These are phyloP conservation scores for Plutomurus gul DNA, from an alignment of 1,140 invertebrate genomes.

Conservation along the genomic window DNA sequence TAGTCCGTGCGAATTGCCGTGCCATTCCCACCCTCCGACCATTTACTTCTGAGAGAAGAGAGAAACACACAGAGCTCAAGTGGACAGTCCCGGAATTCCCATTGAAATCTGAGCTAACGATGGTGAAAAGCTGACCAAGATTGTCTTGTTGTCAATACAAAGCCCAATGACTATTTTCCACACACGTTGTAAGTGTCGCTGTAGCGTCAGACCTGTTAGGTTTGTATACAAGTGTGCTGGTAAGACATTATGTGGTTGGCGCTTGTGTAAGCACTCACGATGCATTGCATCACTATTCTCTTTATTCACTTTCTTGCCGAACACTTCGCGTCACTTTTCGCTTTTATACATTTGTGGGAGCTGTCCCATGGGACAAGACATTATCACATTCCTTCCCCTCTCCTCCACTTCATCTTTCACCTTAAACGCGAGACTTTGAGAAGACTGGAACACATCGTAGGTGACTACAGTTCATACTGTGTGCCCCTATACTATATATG, in stretches of 20 bases:
- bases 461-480: not conserved
- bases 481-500: not conserved
- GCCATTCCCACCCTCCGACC: not conserved
- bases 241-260: too few relatives aligned
- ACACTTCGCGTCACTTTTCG: too few relatives aligned
- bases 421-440: not conserved
- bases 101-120: slow-evolving; percentile 26
- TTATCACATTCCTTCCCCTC: slow-evolving; percentile 22
- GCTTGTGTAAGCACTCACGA: too few relatives aligned
- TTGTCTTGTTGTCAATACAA: slow-evolving; percentile 16
- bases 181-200: too few relatives aligned
- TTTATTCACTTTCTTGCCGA: too few relatives aligned
- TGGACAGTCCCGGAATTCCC: slow-evolving; percentile 6
- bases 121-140: slow-evolving; percentile 10
- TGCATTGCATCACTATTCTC: too few relatives aligned
- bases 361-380: slow-evolving; percentile 7
- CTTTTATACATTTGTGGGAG: slow-evolving; percentile 3
- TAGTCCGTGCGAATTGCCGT: too few relatives aligned
- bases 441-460: not conserved
- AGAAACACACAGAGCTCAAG: not conserved
- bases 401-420: slow-evolving; percentile 15
- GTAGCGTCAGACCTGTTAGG: too few relatives aligned
- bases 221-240: too few relatives aligned
- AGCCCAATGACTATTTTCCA: not conserved
- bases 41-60: not conserved